phyloP scores from a whole-genome alignment of 2,113 vertebrate species.

The Solea senegalensis region DNA sequence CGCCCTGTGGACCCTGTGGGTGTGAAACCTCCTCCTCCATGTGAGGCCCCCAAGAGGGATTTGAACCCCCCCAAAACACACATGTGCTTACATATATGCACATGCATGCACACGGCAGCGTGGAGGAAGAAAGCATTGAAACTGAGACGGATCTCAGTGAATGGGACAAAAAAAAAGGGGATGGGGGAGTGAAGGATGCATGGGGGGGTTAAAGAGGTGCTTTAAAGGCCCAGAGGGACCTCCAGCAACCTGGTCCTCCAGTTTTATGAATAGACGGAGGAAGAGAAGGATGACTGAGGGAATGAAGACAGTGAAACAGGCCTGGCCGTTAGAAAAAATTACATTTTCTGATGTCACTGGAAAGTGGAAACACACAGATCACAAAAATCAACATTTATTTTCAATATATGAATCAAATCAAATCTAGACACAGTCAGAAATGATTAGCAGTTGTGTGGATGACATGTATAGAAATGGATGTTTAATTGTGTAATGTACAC shows the following conservation, averaged over 20 bases:
- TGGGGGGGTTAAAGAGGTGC: conserved; percentile 26
- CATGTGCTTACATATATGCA: not conserved
- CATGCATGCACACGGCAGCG: not conserved
- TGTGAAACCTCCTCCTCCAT: conserved; percentile 28
- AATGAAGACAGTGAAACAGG: conserved; percentile 11
- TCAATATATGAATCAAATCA: not conserved
- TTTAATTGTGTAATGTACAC: not conserved
- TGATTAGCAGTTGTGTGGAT: not conserved
- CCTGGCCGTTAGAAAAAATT: not conserved
- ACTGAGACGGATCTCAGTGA: conserved; percentile 44
- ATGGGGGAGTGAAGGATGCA: not conserved
- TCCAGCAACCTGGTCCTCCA: not conserved
- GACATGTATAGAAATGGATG: not conserved
- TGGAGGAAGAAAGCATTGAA: conserved; percentile 9
- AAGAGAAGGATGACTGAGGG: conserved; percentile 10
- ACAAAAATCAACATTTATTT: not conserved
- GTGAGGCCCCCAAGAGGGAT: conserved; percentile 33
- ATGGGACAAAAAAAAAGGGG: conserved; percentile 32
- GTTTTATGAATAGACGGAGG: conserved; percentile 22
- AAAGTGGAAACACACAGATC: not conserved
- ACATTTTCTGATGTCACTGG: too few relatives aligned
- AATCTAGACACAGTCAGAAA: not conserved
- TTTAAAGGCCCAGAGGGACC: conserved; percentile 36
- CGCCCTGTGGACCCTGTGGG: conserved; percentile 53
- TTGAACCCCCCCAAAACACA: conserved; percentile 11